Conservation (phyloP, 2,113 vertebrate species). For the Cephalopterus ornatus region DNA sequence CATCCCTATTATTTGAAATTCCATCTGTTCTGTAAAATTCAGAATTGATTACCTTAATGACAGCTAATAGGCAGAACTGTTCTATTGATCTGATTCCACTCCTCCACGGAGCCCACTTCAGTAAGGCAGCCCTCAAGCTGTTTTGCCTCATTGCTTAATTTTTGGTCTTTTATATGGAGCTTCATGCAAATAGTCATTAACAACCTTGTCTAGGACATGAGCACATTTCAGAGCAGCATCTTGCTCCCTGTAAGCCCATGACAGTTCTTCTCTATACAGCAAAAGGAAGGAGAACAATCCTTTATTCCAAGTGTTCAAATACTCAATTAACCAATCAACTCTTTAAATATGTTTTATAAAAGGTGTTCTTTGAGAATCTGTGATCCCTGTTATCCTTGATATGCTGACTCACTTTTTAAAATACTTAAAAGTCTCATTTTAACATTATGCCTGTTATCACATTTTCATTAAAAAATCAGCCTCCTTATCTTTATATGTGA, state of each 20-base stretch:
- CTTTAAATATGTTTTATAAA: not conserved
- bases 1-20: not conserved
- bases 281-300: not conserved
- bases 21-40: constrained; percentile 22
- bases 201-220: not conserved
- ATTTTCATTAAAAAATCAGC: not conserved
- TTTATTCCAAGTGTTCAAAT: not conserved
- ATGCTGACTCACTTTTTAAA: constrained; percentile 41
- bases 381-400: not conserved
- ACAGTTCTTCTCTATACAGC: not conserved
- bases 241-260: not conserved
- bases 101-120: not conserved
- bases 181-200: not conserved
- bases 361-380: not conserved
- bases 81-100: not conserved
- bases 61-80: constrained; percentile 20
- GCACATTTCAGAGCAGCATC: not conserved
- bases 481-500: constrained; percentile 1
- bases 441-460: not conserved
- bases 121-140: not conserved
- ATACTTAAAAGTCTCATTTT: constrained; percentile 3
- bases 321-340: constrained; percentile 16
- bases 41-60: constrained; percentile 19
- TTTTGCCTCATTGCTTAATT: not conserved
- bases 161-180: not conserved